Percentiles rank a stretch among this genome's conserved stretches.
Conservation (phyloP, 2,888 invertebrate genomes). For the Platycheirus rosarum region DNA sequence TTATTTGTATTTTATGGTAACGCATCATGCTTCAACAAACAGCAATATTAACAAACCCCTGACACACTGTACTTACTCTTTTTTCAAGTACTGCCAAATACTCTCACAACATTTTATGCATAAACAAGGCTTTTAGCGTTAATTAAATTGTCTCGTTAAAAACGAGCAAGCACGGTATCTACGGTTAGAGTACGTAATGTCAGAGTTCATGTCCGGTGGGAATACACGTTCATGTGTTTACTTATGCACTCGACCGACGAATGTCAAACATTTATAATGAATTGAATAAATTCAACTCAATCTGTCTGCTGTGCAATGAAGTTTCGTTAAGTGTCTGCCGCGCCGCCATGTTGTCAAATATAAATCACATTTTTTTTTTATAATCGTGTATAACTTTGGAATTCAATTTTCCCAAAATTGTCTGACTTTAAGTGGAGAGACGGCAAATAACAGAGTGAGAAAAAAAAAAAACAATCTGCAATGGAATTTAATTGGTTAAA, state of each 20-base stretch:
- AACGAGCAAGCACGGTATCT: background rate
- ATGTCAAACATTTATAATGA: conserved; percentile 50
- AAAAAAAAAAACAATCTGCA: conserved; percentile 15
- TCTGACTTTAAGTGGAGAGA: conserved; percentile 22
- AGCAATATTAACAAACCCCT: background rate
- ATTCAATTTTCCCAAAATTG: conserved; percentile 66
- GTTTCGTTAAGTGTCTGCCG: conserved; percentile 37
- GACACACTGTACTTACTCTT: background rate
- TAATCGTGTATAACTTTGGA: conserved; percentile 46
- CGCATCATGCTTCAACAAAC: conserved; percentile 4
- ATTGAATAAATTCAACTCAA: conserved; percentile 59
- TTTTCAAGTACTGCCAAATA: background rate
- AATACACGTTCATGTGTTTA: conserved; percentile 1
- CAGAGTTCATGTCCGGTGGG: conserved; percentile 1
- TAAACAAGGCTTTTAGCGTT: conserved; percentile 34
- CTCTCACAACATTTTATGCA: conserved; percentile 20
- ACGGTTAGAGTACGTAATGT: background rate
- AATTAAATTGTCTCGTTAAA: conserved; percentile 27
- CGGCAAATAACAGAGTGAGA: conserved; percentile 29
- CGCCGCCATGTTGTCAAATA: conserved; percentile 46
- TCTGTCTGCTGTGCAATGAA: conserved; percentile 31
- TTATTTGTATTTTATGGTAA: background rate
- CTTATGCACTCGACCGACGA: conserved; percentile 38
- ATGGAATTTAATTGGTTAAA: conserved; percentile 55
- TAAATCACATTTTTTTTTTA: conserved; percentile 70